These are phyloP conservation scores for Scaptomyza cyrtandrae DNA, from an alignment of 2,888 invertebrate species.

Conservation along the genomic window DNA sequence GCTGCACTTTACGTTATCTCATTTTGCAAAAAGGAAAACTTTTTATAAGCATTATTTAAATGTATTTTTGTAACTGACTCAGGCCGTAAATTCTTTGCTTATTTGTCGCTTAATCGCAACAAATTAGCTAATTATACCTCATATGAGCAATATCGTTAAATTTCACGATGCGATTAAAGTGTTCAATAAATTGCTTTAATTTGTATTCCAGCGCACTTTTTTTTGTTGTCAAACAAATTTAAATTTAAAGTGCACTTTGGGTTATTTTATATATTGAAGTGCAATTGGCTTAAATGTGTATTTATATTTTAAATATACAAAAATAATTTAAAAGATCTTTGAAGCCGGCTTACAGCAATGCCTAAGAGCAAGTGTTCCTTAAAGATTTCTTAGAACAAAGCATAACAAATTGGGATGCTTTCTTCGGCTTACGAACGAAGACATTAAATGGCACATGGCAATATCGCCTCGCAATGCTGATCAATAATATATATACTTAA, in stretches of 20 bases:
- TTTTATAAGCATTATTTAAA: slow-evolving; percentile 12
- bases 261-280: slow-evolving; percentile 16
- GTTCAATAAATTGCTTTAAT: slow-evolving; percentile 55
- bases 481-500: neutral
- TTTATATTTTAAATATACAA: slow-evolving; percentile 17
- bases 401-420: neutral
- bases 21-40: slow-evolving; percentile 62
- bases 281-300: slow-evolving; percentile 35
- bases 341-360: neutral
- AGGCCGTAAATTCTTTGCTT: slow-evolving; percentile 48
- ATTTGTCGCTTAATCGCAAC: slow-evolving; percentile 35
- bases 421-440: neutral
- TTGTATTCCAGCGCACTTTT: slow-evolving; percentile 32
- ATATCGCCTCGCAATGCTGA: too few relatives aligned
- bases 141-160: slow-evolving; percentile 33
- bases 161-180: slow-evolving; percentile 20
- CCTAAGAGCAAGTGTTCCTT: neutral
- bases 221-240: slow-evolving; percentile 15
- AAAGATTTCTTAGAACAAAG: neutral
- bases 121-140: slow-evolving; percentile 55
- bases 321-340: neutral
- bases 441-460: too few relatives aligned
- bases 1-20: slow-evolving; percentile 46
- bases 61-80: slow-evolving; percentile 44
- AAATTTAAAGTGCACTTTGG: slow-evolving; percentile 24